These are phyloP conservation scores for Drosophila longiperda DNA, from an alignment of 2,888 invertebrate species.

Conservation along the genomic window DNA sequence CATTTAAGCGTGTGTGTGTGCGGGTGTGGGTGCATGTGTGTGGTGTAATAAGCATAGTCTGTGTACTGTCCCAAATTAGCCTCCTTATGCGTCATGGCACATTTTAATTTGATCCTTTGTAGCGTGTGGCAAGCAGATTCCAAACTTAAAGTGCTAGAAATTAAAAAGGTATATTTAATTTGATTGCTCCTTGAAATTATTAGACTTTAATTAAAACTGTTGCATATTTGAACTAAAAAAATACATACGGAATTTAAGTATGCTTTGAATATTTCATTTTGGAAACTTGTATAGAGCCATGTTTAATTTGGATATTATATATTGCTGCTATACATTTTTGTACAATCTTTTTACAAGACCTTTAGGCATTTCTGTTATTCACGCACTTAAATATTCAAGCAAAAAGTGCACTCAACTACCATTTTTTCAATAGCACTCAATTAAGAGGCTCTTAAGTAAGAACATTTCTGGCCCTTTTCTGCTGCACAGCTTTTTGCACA, in stretches of 20 bases:
- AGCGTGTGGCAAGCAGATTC: background rate
- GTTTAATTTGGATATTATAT: background rate
- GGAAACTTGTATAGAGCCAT: background rate
- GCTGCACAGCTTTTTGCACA: constrained; percentile 42
- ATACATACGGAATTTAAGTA: no score
- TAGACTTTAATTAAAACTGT: background rate
- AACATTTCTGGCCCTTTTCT: constrained; percentile 9
- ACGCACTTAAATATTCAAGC: background rate
- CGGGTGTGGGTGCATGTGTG: background rate
- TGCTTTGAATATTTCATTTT: background rate
- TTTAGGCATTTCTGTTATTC: constrained; percentile 1
- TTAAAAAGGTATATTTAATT: background rate
- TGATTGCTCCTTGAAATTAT: background rate
- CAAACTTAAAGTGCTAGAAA: background rate
- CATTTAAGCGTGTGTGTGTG: background rate
- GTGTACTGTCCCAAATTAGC: constrained; percentile 13
- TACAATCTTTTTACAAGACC: background rate
- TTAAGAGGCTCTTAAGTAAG: constrained; percentile 42
- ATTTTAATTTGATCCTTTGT: constrained; percentile 15
- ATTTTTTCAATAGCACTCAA: constrained; percentile 56
- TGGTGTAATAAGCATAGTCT: background rate
- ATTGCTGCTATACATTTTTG: background rate
- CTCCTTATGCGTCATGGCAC: constrained; percentile 11
- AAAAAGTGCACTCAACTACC: constrained; percentile 31
- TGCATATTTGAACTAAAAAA: background rate